phyloP scores from a whole-genome alignment of 1,140 invertebrate genomes.

The Apis cerana region DNA sequence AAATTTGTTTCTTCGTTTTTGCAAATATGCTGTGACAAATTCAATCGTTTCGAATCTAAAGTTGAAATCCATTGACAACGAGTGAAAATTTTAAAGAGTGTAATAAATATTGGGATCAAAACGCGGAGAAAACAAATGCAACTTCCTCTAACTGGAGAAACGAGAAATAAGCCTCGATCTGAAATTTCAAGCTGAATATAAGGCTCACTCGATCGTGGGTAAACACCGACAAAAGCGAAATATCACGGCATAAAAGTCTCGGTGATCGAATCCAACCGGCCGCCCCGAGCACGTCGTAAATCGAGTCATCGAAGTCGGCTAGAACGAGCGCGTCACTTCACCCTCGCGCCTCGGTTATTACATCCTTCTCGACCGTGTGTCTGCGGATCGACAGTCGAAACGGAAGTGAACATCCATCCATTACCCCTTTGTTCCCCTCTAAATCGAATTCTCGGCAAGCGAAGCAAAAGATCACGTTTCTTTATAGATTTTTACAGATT shows the following conservation, averaged over 20 bases:
- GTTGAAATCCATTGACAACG: too few relatives aligned
- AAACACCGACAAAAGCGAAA: neutral
- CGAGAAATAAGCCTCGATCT: neutral
- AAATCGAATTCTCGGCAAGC: neutral
- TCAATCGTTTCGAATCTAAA: too few relatives aligned
- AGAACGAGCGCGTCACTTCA: neutral
- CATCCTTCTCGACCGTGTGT: neutral
- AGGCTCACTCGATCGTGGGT: neutral
- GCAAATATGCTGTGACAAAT: too few relatives aligned
- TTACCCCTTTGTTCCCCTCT: neutral
- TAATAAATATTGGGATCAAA: too few relatives aligned
- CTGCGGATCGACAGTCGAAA: neutral
- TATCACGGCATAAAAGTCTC: constrained; percentile 1
- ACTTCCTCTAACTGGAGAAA: too few relatives aligned
- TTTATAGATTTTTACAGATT: too few relatives aligned
- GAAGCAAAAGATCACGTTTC: neutral
- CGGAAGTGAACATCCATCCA: neutral
- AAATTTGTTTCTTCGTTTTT: too few relatives aligned
- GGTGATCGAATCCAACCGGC: neutral
- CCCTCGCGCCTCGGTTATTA: constrained; percentile 25
- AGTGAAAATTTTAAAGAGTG: too few relatives aligned
- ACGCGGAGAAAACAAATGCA: too few relatives aligned
- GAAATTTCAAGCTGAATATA: neutral
- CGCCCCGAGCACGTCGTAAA: neutral
- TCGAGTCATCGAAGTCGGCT: constrained; percentile 17